Percentiles rank a stretch among this genome's conserved stretches.
phyloP scores from a whole-genome alignment of 2,888 invertebrate species.

The Drosophila testacea region DNA sequence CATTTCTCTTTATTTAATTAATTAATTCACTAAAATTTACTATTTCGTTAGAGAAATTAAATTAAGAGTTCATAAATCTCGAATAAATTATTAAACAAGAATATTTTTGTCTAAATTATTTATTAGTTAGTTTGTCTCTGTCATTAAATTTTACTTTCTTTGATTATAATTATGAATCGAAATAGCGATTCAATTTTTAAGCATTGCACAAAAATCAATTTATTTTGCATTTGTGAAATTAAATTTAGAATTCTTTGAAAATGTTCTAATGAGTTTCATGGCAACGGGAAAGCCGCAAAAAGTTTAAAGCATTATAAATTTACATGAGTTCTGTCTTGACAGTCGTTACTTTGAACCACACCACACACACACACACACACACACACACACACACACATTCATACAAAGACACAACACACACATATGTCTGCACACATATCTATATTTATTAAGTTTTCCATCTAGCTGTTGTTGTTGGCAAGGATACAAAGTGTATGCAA shows the following conservation, averaged over 20 bases:
- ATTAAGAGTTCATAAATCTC: no score
- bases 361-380: constrained; percentile 9
- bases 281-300: constrained; percentile 58
- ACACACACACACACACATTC: constrained; percentile 7
- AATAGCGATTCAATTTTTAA: neutral
- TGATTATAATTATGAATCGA: neutral
- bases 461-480: constrained; percentile 16
- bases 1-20: no score
- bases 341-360: constrained; percentile 37
- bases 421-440: constrained; percentile 21
- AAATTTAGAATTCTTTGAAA: constrained; percentile 7
- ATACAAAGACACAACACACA: constrained; percentile 1
- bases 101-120: no score
- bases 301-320: constrained; percentile 62
- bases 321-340: constrained; percentile 31
- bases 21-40: no score
- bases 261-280: constrained; percentile 39
- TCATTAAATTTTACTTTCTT: neutral
- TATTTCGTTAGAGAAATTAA: no score
- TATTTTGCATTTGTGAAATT: constrained; percentile 15
- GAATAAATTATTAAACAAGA: no score
- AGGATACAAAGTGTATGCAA: constrained; percentile 45
- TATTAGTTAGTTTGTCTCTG: no score
- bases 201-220: constrained; percentile 7
- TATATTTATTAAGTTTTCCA: constrained; percentile 47